These are phyloP conservation scores for Popillia japonica DNA, from an alignment of 1,140 invertebrate species.

Conservation along the genomic window DNA sequence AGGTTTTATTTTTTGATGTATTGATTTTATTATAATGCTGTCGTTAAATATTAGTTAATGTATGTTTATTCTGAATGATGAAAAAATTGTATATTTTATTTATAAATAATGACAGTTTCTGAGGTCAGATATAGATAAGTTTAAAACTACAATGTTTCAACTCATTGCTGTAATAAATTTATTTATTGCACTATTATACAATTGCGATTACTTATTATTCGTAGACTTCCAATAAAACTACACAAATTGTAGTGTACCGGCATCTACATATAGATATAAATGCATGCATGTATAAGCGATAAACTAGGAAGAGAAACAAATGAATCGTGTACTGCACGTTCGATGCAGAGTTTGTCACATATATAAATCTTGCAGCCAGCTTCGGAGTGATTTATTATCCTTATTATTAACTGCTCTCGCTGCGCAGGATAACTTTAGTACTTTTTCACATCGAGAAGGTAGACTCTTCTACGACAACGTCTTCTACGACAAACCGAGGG, in stretches of 20 bases:
- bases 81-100: too few relatives aligned
- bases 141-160: too few relatives aligned
- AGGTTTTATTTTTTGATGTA: not conserved
- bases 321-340: not conserved
- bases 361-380: not conserved
- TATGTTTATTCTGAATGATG: not conserved
- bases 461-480: too few relatives aligned
- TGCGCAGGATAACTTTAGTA: not conserved
- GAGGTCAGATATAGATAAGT: too few relatives aligned
- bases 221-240: not conserved
- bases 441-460: not conserved
- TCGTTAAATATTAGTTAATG: not conserved
- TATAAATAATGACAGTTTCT: too few relatives aligned
- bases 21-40: not conserved
- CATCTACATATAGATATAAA: not conserved
- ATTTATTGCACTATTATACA: not conserved
- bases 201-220: not conserved
- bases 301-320: conserved; percentile 29
- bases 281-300: not conserved
- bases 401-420: not conserved
- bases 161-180: too few relatives aligned
- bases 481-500: too few relatives aligned
- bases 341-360: conserved; percentile 17
- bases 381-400: not conserved
- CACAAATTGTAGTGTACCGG: not conserved